Conservation (phyloP, 2,113 vertebrate species). For the Melanerpes aurifrons region DNA sequence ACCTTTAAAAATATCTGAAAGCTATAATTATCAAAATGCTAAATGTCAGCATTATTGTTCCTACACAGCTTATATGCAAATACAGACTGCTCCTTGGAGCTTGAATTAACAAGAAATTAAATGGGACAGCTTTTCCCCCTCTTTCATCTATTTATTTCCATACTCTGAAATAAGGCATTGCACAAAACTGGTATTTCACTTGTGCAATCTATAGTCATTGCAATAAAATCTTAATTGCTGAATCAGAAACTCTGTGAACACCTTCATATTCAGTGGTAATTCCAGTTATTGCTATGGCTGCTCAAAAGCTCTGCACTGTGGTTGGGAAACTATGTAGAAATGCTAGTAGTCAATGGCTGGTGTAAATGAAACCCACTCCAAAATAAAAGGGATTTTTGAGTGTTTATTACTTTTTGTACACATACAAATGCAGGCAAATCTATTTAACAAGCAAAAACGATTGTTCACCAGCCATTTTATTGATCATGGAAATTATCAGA, state of each 20-base stretch:
- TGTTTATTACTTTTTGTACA: neutral
- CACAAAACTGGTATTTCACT: neutral
- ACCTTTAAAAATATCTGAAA: slow-evolving; percentile 33
- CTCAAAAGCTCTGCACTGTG: neutral
- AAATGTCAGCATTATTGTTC: neutral
- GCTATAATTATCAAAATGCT: neutral
- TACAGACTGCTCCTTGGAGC: neutral
- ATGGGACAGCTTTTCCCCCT: neutral
- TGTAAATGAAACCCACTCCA: neutral
- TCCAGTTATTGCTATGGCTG: neutral
- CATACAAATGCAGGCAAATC: neutral
- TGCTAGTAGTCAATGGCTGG: neutral
- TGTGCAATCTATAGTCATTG: neutral
- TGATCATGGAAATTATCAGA: neutral
- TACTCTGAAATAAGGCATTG: neutral
- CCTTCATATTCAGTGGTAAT: neutral
- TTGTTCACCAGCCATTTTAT: neutral
- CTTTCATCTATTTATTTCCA: neutral
- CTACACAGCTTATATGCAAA: slow-evolving; percentile 5
- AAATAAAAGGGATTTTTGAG: neutral
- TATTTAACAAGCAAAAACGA: neutral
- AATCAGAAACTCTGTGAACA: neutral
- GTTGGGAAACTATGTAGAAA: neutral
- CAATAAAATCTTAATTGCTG: neutral
- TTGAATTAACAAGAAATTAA: slow-evolving; percentile 2